phyloP scores from a whole-genome alignment of 2,797 vertebrate genomes.

The Rhodeus uyekii region DNA sequence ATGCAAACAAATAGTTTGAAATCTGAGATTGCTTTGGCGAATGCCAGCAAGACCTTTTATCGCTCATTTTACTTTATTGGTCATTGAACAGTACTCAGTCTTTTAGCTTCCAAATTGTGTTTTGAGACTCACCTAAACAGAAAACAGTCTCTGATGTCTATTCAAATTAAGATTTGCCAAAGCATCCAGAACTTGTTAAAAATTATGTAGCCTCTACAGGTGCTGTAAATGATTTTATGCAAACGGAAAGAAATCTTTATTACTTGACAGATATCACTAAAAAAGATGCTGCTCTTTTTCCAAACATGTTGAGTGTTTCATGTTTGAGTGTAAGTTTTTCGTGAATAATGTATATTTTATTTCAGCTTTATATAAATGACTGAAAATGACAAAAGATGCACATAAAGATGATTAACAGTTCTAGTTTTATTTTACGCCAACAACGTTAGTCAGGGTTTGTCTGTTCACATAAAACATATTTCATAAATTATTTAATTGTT shows the following conservation, averaged over 20 bases:
- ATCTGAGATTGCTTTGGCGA: constrained; percentile 60
- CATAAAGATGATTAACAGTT: not conserved
- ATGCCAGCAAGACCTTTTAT: not conserved
- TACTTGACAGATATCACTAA: not conserved
- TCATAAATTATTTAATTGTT: too few relatives aligned
- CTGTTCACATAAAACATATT: too few relatives aligned
- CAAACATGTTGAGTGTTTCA: not conserved
- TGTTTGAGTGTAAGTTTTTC: not conserved
- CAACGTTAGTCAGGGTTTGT: too few relatives aligned
- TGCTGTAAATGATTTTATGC: constrained; percentile 22
- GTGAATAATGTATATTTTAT: not conserved
- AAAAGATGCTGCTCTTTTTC: not conserved
- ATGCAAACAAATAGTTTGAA: constrained; percentile 40
- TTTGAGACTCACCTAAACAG: not conserved
- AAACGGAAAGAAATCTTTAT: not conserved
- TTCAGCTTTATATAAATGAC: not conserved
- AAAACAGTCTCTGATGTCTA: not conserved
- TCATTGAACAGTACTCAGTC: not conserved
- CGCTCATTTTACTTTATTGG: not conserved
- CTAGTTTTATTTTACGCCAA: too few relatives aligned
- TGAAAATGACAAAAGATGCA: too few relatives aligned
- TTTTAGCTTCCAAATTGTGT: not conserved
- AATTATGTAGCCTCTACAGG: not conserved
- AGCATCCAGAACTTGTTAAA: constrained; percentile 50
- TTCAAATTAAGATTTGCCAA: constrained; percentile 54